phyloP scores from a whole-genome alignment of 2,113 vertebrate genomes.

The Macrotis lagotis region DNA sequence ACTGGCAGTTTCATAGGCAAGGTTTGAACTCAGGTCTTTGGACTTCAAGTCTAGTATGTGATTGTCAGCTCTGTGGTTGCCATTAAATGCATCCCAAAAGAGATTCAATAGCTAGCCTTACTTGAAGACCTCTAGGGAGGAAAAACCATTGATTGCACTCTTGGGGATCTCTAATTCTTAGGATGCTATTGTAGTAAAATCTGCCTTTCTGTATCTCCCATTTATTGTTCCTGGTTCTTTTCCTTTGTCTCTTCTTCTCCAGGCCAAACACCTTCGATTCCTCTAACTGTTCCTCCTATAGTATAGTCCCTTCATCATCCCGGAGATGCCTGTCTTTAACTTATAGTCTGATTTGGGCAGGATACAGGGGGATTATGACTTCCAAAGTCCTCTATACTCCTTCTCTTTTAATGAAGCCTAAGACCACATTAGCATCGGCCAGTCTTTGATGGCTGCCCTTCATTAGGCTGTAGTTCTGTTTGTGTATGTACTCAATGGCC shows the following conservation, averaged over 20 bases:
- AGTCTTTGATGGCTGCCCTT: background rate
- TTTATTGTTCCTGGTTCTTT: background rate
- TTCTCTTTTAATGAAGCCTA: background rate
- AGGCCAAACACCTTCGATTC: background rate
- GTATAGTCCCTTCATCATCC: background rate
- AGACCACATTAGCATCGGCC: background rate
- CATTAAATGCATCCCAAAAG: background rate
- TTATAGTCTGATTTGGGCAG: background rate
- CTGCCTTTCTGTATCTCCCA: background rate
- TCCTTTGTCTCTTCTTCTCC: background rate
- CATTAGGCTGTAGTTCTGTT: background rate
- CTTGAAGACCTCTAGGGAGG: background rate
- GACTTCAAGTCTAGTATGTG: background rate
- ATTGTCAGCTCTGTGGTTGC: background rate
- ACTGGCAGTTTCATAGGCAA: background rate
- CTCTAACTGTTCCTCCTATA: background rate
- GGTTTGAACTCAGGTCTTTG: background rate
- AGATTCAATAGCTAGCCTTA: background rate
- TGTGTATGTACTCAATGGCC: background rate
- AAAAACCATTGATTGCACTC: background rate
- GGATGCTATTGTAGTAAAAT: background rate
- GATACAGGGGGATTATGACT: background rate
- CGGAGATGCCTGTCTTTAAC: background rate
- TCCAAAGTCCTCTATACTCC: background rate
- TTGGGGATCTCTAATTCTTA: background rate